Conservation (phyloP, 2,888 invertebrate species). For the Gastrophysa polygoni region DNA sequence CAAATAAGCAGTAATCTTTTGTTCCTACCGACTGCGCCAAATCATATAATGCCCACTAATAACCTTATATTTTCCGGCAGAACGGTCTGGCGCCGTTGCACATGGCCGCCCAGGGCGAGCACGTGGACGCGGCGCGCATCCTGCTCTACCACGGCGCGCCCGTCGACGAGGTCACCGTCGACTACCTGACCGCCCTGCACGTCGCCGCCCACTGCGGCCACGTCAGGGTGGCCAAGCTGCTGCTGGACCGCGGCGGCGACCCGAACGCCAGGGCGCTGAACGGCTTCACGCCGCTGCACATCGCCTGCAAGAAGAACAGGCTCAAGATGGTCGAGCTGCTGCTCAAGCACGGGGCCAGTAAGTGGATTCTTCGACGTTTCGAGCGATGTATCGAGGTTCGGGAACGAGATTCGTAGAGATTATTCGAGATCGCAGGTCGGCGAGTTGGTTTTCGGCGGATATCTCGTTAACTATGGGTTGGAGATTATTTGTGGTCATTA, state of each 20-base stretch:
- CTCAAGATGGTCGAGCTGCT: slow-evolving; percentile 95
- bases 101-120: slow-evolving; percentile 99
- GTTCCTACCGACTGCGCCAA: no score
- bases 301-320: slow-evolving; percentile 98
- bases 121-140: slow-evolving; percentile 93
- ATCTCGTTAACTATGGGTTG: no score
- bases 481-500: no score
- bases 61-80: slow-evolving; percentile 59
- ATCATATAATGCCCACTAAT: no score
- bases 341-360: slow-evolving; percentile 91
- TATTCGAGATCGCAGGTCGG: no score
- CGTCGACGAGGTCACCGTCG: slow-evolving; percentile 98
- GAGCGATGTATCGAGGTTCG: no score
- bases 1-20: no score
- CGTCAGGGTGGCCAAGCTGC: slow-evolving; percentile 89
- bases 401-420: no score
- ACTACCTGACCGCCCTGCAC: slow-evolving; percentile 95
- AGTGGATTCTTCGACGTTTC: slow-evolving; percentile 54
- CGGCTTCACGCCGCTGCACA: slow-evolving; percentile 97
- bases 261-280: slow-evolving; percentile 95
- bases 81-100: slow-evolving; percentile 95
- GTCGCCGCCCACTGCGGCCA: slow-evolving; percentile 95
- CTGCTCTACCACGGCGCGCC: slow-evolving; percentile 92
- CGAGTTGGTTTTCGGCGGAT: no score
- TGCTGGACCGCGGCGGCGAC: slow-evolving; percentile 94